Evolutionary conservation across 2,113 vertebrate species (phyloP).

Genomic region (Ophthalmolycus amberensis): DNA sequence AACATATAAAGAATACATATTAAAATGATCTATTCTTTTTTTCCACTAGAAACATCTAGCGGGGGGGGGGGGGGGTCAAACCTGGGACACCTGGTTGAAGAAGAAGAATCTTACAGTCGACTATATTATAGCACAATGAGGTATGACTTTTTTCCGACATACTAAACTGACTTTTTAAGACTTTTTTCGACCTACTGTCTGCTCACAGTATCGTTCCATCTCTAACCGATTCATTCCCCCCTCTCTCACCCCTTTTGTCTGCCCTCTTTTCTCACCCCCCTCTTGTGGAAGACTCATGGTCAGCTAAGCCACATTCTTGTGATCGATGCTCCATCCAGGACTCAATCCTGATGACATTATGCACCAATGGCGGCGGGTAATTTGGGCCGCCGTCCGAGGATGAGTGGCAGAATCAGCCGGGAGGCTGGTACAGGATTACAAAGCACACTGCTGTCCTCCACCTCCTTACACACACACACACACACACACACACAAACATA

Average conservation of each 20-base stretch:
- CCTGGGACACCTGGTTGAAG: too few relatives aligned
- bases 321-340: conserved; percentile 65
- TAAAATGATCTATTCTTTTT: too few relatives aligned
- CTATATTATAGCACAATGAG: too few relatives aligned
- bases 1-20: too few relatives aligned
- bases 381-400: conserved; percentile 54
- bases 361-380: conserved; percentile 53
- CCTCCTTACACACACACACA: conserved; percentile 21
- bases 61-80: too few relatives aligned
- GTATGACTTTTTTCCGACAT: too few relatives aligned
- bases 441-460: conserved; percentile 56
- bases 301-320: conserved; percentile 55
- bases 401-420: conserved; percentile 46
- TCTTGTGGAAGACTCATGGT: conserved; percentile 43
- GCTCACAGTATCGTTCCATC: background rate
- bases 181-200: background rate
- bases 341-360: conserved; percentile 72
- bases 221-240: too few relatives aligned
- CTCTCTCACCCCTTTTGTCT: background rate
- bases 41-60: too few relatives aligned
- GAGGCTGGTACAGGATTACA: conserved; percentile 56
- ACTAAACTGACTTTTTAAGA: too few relatives aligned
- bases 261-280: background rate
- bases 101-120: too few relatives aligned
- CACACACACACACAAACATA: conserved; percentile 17